These are phyloP conservation scores for Caenorhabditis sp. DNA, from an alignment of 2,888 invertebrate genomes.

Conservation along the genomic window DNA sequence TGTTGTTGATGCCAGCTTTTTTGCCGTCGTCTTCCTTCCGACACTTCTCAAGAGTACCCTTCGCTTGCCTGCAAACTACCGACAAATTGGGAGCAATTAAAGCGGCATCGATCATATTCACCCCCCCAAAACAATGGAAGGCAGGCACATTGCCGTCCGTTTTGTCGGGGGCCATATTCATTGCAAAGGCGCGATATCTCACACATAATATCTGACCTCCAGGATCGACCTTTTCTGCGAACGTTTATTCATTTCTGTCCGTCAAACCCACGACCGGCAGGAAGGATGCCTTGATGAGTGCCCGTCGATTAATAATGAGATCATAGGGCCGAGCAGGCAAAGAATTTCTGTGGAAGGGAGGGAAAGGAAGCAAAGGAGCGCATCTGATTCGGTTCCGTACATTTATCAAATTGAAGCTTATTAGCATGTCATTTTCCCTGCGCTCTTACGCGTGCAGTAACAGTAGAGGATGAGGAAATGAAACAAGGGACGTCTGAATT, in stretches of 20 bases:
- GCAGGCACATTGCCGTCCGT: background rate
- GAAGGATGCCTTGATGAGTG: slow-evolving; percentile 38
- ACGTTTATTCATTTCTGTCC: slow-evolving; percentile 24
- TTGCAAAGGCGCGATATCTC: slow-evolving; percentile 57
- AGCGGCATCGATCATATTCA: background rate
- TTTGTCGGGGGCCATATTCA: slow-evolving; percentile 14
- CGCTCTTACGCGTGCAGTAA: too few relatives aligned
- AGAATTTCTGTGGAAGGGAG: slow-evolving; percentile 2
- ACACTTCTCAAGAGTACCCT: background rate
- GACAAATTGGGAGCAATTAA: slow-evolving; percentile 47
- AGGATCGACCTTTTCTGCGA: slow-evolving; percentile 46
- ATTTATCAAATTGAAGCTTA: slow-evolving; percentile 35
- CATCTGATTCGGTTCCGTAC: background rate
- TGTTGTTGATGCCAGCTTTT: background rate
- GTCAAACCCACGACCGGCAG: slow-evolving; percentile 7
- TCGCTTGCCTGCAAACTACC: background rate
- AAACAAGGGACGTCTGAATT: too few relatives aligned
- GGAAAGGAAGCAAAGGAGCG: slow-evolving; percentile 8
- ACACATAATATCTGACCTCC: slow-evolving; percentile 56
- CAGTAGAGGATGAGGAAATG: background rate
- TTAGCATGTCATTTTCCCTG: slow-evolving; percentile 18
- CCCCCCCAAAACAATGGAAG: background rate
- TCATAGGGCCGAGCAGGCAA: slow-evolving; percentile 48
- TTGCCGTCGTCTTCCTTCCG: background rate
- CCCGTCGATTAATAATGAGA: slow-evolving; percentile 47